phyloP scores from a whole-genome alignment of 2,113 vertebrate species.

The Myrmecobius fasciatus region DNA sequence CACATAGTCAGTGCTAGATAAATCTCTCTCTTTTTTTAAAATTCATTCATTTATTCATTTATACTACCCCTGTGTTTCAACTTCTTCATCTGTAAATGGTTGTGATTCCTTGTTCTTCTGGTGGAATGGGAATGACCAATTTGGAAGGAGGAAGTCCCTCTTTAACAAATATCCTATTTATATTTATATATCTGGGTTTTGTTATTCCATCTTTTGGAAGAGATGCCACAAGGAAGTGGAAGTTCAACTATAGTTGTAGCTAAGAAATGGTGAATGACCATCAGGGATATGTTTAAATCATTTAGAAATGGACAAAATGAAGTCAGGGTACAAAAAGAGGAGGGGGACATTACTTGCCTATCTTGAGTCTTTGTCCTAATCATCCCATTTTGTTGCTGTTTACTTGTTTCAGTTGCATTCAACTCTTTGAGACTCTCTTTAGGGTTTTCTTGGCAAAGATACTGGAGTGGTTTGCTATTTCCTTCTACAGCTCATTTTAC shows the following conservation, averaged over 20 bases:
- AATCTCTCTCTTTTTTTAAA: no score
- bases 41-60: no score
- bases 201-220: not conserved
- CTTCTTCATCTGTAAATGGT: slow-evolving; percentile 8
- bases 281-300: not conserved
- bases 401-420: not conserved
- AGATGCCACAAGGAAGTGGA: not conserved
- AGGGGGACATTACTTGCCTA: not conserved
- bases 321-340: not conserved
- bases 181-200: not conserved
- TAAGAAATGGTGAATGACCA: not conserved
- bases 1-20: no score
- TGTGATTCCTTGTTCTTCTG: not conserved
- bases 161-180: not conserved
- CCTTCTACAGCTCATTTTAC: not conserved
- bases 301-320: not conserved
- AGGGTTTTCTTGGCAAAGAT: not conserved
- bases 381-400: not conserved
- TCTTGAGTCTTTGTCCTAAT: not conserved
- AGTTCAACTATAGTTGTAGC: not conserved
- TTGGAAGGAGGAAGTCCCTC: not conserved
- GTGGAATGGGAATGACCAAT: slow-evolving; percentile 2
- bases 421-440: not conserved
- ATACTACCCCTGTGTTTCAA: not conserved
- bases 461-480: not conserved